phyloP scores from a whole-genome alignment of 2,888 invertebrate species.

The Tinea pellionella region DNA sequence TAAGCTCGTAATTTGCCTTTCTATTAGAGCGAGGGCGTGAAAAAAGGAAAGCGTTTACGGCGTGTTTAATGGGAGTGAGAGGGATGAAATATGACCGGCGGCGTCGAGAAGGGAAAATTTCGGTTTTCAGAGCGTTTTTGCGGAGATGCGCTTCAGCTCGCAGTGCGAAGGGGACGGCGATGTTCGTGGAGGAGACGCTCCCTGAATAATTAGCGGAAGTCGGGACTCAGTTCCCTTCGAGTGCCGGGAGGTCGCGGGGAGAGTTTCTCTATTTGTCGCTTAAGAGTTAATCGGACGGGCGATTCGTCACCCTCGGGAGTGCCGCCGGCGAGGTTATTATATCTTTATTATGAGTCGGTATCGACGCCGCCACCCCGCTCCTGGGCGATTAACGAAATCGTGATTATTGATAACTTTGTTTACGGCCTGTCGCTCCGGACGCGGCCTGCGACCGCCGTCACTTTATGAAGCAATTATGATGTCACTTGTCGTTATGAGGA shows the following conservation, averaged over 20 bases:
- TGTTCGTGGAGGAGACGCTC: conserved; percentile 45
- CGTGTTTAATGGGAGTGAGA: conserved; percentile 68
- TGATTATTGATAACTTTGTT: conserved; percentile 65
- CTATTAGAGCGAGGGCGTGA: conserved; percentile 69
- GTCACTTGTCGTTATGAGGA: conserved; percentile 1
- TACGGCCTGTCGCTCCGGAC: conserved; percentile 23
- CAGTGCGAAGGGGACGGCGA: conserved; percentile 51
- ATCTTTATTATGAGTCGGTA: conserved; percentile 61
- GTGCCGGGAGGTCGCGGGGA: conserved; percentile 36
- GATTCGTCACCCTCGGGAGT: conserved; percentile 67
- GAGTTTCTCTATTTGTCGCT: conserved; percentile 68
- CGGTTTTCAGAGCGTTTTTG: conserved; percentile 67
- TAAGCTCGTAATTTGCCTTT: conserved; percentile 71
- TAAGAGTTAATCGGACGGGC: conserved; percentile 68
- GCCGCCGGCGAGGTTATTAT: conserved; percentile 49
- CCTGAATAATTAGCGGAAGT: conserved; percentile 66
- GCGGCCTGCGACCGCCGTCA: conserved; percentile 13
- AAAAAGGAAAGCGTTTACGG: conserved; percentile 71
- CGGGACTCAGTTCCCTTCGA: conserved; percentile 61
- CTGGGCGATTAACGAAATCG: conserved; percentile 53
- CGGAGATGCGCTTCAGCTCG: conserved; percentile 64
- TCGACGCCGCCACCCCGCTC: conserved; percentile 31
- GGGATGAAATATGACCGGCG: conserved; percentile 67
- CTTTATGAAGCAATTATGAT: conserved; percentile 20
- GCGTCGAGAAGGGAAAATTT: conserved; percentile 67